These are phyloP conservation scores for Bolinopsis microptera DNA, from an alignment of 37 sponge, comb jelly and placozoan species.

Conservation along the genomic window DNA sequence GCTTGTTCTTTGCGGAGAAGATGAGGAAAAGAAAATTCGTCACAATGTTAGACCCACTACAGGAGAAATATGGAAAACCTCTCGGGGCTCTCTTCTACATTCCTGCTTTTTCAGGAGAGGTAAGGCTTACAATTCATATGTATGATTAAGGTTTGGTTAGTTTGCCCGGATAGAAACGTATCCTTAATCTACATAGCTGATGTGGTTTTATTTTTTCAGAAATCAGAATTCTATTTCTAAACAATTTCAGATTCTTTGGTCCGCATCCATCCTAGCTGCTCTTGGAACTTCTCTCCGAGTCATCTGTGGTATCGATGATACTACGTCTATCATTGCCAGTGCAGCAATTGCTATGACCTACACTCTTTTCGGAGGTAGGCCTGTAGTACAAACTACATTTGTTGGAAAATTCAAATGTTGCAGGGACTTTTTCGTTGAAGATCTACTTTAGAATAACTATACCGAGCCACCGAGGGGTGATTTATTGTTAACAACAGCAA, in stretches of 20 bases:
- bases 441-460: too few species aligned
- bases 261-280: constrained; percentile 39
- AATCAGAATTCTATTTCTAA: too few species aligned
- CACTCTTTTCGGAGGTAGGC: constrained; percentile 60
- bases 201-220: too few species aligned
- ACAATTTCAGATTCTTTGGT: constrained; percentile 25
- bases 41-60: constrained; percentile 18
- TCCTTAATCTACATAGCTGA: too few species aligned
- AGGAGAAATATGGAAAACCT: constrained; percentile 32
- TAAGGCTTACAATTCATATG: too few species aligned
- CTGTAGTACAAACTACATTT: too few species aligned
- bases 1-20: constrained; percentile 34
- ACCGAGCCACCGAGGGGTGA: too few species aligned
- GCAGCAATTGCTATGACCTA: constrained; percentile 40
- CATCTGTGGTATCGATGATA: constrained; percentile 28
- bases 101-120: constrained; percentile 56
- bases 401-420: too few species aligned
- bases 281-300: constrained; percentile 34
- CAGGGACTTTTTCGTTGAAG: too few species aligned
- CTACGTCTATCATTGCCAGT: constrained; percentile 26
- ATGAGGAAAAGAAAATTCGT: constrained; percentile 7
- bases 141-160: too few species aligned
- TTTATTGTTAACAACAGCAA: background rate
- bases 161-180: too few species aligned
- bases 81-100: constrained; percentile 51